Percentiles rank a stretch among this genome's conserved stretches.
Conservation (phyloP, 2,113 vertebrate species). For the Orcinus orca region DNA sequence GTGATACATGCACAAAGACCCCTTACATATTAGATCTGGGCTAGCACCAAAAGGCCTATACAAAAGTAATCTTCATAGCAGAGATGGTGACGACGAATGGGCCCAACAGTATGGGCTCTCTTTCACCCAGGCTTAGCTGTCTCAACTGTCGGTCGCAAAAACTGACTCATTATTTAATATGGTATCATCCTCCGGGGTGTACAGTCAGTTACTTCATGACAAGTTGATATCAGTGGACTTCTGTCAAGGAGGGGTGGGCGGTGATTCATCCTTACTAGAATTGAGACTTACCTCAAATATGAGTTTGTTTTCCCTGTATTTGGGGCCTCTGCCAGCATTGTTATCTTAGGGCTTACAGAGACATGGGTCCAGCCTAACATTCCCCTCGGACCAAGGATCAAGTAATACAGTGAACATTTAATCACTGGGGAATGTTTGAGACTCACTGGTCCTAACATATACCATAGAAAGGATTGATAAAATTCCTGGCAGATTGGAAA, state of each 20-base stretch:
- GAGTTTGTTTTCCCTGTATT: neutral
- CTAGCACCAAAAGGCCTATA: fast-evolving
- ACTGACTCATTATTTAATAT: neutral
- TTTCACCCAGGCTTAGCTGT: neutral
- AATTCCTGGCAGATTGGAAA: neutral
- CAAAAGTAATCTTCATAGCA: neutral
- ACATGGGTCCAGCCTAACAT: neutral
- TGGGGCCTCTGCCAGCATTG: neutral
- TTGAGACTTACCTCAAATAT: neutral
- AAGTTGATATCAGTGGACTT: neutral
- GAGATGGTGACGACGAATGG: too few species aligned
- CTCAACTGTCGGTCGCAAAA: neutral
- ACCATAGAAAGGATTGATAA: neutral
- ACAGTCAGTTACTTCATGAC: neutral
- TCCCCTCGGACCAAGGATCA: neutral
- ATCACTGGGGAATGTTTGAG: neutral
- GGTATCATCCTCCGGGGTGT: too few species aligned
- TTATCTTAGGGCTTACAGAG: neutral
- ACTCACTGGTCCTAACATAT: neutral
- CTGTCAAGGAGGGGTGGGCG: neutral
- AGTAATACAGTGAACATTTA: neutral
- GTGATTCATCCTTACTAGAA: neutral
- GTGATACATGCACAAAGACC: neutral
- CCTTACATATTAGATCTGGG: neutral
- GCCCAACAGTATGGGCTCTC: neutral